These are phyloP conservation scores for Hippolais icterina DNA, from an alignment of 2,113 vertebrate species.

Conservation along the genomic window DNA sequence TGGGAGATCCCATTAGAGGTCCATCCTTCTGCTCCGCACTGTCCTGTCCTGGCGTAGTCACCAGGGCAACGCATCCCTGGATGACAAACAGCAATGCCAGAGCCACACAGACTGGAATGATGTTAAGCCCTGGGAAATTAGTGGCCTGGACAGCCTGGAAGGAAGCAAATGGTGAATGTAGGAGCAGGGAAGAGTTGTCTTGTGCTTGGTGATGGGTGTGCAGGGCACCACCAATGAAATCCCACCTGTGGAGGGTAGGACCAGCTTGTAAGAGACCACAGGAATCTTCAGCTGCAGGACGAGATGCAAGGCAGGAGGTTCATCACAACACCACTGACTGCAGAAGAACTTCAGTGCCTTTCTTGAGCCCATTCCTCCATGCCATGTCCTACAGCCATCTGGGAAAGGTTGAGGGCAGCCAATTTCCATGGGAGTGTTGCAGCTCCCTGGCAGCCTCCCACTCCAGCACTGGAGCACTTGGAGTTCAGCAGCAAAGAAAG, in stretches of 20 bases:
- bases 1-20: neutral
- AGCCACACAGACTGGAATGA: neutral
- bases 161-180: neutral
- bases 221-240: neutral
- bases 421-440: neutral
- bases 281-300: neutral
- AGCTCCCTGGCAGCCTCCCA: neutral
- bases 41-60: neutral
- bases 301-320: neutral
- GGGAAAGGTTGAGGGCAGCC: neutral
- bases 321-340: neutral
- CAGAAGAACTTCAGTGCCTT: neutral
- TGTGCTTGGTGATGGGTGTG: neutral
- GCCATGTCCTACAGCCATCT: neutral
- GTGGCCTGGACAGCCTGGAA: neutral
- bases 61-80: rapidly evolving
- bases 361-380: neutral
- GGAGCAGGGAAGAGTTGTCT: neutral
- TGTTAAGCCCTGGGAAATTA: neutral
- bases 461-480: rapidly evolving
- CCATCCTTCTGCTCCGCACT: neutral
- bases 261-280: neutral
- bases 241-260: neutral
- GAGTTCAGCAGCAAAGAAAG: neutral
- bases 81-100: neutral